Conservation (phyloP, 2,113 vertebrate species). For the Chrysemys picta region DNA sequence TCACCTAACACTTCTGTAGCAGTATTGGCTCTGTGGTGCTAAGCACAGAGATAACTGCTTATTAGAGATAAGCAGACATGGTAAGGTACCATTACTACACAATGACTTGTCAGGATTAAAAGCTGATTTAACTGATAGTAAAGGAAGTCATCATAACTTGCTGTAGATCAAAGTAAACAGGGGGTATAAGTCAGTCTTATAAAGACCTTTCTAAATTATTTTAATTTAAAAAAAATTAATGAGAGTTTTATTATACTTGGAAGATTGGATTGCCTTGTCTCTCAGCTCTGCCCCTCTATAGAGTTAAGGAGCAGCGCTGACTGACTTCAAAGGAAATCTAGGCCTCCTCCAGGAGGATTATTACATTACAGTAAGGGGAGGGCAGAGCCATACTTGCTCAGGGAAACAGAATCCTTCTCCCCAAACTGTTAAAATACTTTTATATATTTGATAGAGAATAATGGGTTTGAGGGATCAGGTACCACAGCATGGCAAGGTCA, state of each 20-base stretch:
- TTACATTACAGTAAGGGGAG: background rate
- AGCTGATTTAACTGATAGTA: background rate
- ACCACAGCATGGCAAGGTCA: background rate
- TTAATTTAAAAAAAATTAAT: background rate
- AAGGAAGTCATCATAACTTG: background rate
- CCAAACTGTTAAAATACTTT: background rate
- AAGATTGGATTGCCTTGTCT: background rate
- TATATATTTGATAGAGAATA: background rate
- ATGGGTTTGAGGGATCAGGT: background rate
- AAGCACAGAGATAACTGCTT: background rate
- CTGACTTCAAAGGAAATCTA: background rate
- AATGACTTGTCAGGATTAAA: background rate
- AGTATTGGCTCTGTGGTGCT: background rate
- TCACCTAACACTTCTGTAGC: background rate
- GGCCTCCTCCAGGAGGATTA: rapidly evolving
- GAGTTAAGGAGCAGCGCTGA: background rate
- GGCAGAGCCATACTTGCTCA: rapidly evolving
- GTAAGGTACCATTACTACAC: background rate
- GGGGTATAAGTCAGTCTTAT: background rate
- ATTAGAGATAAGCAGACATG: background rate
- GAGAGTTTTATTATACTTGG: background rate
- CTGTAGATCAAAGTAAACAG: background rate
- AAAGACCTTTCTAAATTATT: background rate
- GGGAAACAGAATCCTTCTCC: background rate
- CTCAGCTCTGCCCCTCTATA: background rate